Evolutionary conservation across 2,888 invertebrate species (phyloP).

Genomic region (Cosmia pyralina): DNA sequence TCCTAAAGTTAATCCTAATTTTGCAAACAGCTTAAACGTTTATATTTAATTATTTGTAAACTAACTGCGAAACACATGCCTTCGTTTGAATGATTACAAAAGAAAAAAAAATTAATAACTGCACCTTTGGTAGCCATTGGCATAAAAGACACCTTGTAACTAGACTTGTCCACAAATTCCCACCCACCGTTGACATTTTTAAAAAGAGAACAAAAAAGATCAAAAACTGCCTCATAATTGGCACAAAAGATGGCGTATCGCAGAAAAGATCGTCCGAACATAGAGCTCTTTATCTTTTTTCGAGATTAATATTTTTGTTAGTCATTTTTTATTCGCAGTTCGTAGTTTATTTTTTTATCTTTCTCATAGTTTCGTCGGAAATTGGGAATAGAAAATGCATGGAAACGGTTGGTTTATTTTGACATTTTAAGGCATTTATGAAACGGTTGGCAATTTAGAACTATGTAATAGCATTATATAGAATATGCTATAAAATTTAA

Average conservation of each 20-base stretch:
- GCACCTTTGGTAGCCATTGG: slow-evolving; percentile 1
- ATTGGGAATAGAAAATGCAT: slow-evolving; percentile 68
- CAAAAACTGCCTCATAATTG: slow-evolving; percentile 84
- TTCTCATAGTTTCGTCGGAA: slow-evolving; percentile 76
- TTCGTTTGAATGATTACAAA: slow-evolving; percentile 18
- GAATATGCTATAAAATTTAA: neutral
- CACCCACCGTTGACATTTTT: slow-evolving; percentile 80
- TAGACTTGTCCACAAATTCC: slow-evolving; percentile 77
- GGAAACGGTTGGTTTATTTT: slow-evolving; percentile 62
- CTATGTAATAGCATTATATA: neutral
- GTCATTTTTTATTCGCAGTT: slow-evolving; percentile 81
- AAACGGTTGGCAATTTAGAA: neutral
- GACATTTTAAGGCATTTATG: neutral
- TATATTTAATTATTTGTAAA: slow-evolving; percentile 44
- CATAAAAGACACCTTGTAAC: slow-evolving; percentile 54
- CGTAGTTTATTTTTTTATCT: slow-evolving; percentile 79
- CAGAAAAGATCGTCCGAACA: slow-evolving; percentile 81
- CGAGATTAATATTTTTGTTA: slow-evolving; percentile 84
- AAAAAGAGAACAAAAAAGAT: slow-evolving; percentile 73
- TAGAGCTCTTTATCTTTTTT: slow-evolving; percentile 83
- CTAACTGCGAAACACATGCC: neutral
- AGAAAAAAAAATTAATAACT: slow-evolving; percentile 10
- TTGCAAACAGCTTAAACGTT: slow-evolving; percentile 47
- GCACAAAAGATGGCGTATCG: slow-evolving; percentile 87
- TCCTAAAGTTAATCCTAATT: slow-evolving; percentile 31